These are phyloP conservation scores for Florisuga fusca DNA, from an alignment of 2,797 vertebrate species.

Conservation along the genomic window DNA sequence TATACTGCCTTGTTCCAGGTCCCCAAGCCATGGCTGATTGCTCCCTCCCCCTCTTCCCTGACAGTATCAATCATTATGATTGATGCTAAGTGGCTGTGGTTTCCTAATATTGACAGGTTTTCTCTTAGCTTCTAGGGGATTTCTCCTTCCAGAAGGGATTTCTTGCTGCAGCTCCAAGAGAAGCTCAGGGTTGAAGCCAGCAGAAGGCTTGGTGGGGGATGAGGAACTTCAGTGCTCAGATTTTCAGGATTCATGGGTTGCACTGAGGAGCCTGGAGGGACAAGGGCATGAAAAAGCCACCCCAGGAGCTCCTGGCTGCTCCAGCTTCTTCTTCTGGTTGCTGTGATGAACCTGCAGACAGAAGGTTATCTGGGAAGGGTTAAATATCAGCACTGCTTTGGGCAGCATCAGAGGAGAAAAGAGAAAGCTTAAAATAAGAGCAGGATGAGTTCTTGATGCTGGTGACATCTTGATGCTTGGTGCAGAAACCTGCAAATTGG, in stretches of 20 bases:
- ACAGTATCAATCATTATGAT: neutral
- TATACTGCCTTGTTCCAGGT: neutral
- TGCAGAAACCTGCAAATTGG: accelerated
- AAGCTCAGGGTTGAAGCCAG: neutral
- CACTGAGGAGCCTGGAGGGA: neutral
- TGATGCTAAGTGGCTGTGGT: neutral
- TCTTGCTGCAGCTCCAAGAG: neutral
- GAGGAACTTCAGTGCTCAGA: neutral
- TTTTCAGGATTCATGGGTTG: neutral
- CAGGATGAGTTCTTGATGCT: neutral
- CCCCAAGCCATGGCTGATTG: neutral
- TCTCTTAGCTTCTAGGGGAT: neutral
- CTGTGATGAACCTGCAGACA: neutral
- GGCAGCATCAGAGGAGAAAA: neutral
- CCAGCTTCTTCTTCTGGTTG: neutral
- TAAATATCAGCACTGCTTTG: neutral
- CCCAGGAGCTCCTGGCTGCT: neutral
- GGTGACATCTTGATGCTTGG: too few relatives aligned
- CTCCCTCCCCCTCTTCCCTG: neutral
- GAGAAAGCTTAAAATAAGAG: neutral
- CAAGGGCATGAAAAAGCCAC: neutral
- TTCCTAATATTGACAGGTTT: neutral
- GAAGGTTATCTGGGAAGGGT: neutral
- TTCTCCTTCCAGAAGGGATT: neutral
- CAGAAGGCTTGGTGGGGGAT: neutral